Conservation (phyloP, 2,797 vertebrate species). For the Netta rufina region DNA sequence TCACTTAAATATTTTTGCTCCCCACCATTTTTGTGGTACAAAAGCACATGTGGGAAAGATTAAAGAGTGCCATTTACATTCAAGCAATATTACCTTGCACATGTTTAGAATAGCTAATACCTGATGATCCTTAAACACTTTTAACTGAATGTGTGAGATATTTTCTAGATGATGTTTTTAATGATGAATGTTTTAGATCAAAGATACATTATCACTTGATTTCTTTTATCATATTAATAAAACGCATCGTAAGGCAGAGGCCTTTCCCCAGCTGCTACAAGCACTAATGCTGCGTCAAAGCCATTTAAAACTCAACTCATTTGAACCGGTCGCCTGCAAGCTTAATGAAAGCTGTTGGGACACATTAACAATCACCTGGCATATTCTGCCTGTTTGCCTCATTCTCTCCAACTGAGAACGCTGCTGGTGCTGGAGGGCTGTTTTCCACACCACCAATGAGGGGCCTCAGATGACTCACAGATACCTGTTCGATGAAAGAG, state of each 20-base stretch:
- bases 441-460: constrained; percentile 91
- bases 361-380: constrained; percentile 81
- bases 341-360: not conserved
- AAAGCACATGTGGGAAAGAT: not conserved
- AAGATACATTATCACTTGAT: not conserved
- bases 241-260: accelerated
- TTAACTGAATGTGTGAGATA: not conserved
- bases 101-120: not conserved
- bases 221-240: not conserved
- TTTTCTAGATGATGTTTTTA: not conserved
- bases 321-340: not conserved
- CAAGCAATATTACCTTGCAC: not conserved
- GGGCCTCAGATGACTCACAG: constrained; percentile 95
- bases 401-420: constrained; percentile 86
- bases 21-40: not conserved
- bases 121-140: not conserved
- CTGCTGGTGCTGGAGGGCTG: constrained; percentile 80
- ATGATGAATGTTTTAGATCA: not conserved
- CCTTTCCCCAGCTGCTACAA: not conserved
- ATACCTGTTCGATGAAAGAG: constrained; percentile 98
- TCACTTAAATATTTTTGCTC: not conserved
- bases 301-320: not conserved
- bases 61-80: not conserved
- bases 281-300: not conserved
- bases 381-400: constrained; percentile 88